Evolutionary conservation across 2,888 invertebrate species (phyloP), one percentile per base, ranked within the genome.

Genomic region (Caradrina kadenii): DNA sequence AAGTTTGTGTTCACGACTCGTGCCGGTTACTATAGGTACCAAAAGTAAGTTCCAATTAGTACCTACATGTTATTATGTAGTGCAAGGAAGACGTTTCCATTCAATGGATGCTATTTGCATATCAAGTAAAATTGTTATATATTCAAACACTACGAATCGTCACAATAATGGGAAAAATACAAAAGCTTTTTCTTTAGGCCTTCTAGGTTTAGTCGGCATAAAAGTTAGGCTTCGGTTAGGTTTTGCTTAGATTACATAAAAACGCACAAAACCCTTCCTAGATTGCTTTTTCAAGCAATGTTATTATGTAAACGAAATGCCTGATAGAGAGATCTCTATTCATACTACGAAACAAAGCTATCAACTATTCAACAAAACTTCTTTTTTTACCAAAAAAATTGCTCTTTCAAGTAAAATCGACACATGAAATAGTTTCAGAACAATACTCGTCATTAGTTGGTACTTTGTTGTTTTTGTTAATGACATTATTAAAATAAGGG

Each of bases 231-330:
- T 35, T 55, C 7, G 17, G 15, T 60, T 61, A 58, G 52, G 48
- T 65, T 53, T 52, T 5, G 17, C 13, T 60, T 61, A 58, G 39
- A 45, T 65, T 53, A 50, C 59, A 53, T 19, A 55, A 58, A 73
- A 63, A 26, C 22, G 50, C 45, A 65, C 49, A 52, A 59, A 55
- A 65, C 67, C 80, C 65, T 80, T 63, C 45, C 64, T 22, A 61
- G 69, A 82, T 82, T 68, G 66, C 56, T 63, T 67, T 49, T 62
- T 67, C 56, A 59, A 60, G n/a, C 42, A 67, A 65, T 26, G 26
- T 59, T 79, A 54, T 72, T 75, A 79, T 75, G 79, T 69, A 69
- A 82, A 80, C 48, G 64, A 68, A 74, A 79, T 26, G n/a, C 15
- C 26, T 19, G 22, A 68, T 42, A 52, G 48, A 63, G 49, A 56